Evolutionary conservation across 2,797 vertebrate genomes (phyloP).

Genomic region (Sebastes nivosus): DNA sequence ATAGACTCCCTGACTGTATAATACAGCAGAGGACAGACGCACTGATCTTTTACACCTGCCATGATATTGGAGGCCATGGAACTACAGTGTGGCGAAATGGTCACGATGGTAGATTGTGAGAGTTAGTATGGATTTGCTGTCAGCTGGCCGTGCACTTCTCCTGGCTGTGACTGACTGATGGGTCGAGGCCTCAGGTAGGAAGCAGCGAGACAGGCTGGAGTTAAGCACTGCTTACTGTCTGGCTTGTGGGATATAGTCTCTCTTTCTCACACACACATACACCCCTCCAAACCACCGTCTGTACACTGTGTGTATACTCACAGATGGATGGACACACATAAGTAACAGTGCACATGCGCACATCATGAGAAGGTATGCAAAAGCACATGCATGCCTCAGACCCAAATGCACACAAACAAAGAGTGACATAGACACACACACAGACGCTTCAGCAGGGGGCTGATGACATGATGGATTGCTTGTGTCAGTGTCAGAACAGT

Average conservation of each 20-base stretch:
- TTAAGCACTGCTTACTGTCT: constrained; percentile 85
- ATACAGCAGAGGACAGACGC: constrained; percentile 60
- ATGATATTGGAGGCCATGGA: constrained; percentile 78
- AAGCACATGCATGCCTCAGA: constrained; percentile 12
- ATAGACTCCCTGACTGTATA: constrained; percentile 51
- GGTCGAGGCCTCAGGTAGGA: constrained; percentile 72
- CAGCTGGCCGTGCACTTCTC: constrained; percentile 73
- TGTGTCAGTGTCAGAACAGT: constrained; percentile 86
- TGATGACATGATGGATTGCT: constrained; percentile 90
- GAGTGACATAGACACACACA: constrained; percentile 1
- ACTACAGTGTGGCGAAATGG: constrained; percentile 75
- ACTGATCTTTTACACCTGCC: constrained; percentile 75
- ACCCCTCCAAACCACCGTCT: not conserved
- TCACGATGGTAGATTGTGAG: constrained; percentile 81
- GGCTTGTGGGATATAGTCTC: constrained; percentile 44
- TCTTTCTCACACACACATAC: not conserved
- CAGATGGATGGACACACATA: constrained; percentile 21
- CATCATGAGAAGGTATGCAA: constrained; percentile 14
- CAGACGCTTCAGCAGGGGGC: constrained; percentile 73
- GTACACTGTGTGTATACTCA: not conserved
- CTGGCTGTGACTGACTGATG: constrained; percentile 80
- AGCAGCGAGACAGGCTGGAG: constrained; percentile 79
- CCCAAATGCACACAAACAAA: not conserved
- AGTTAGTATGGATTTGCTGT: constrained; percentile 89
- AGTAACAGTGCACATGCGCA: constrained; percentile 23